A percentile compares a stretch with the other conserved stretches of the same genome.
Conservation (phyloP, 2,888 invertebrate species). For the Sceliomorpha sp. region DNA sequence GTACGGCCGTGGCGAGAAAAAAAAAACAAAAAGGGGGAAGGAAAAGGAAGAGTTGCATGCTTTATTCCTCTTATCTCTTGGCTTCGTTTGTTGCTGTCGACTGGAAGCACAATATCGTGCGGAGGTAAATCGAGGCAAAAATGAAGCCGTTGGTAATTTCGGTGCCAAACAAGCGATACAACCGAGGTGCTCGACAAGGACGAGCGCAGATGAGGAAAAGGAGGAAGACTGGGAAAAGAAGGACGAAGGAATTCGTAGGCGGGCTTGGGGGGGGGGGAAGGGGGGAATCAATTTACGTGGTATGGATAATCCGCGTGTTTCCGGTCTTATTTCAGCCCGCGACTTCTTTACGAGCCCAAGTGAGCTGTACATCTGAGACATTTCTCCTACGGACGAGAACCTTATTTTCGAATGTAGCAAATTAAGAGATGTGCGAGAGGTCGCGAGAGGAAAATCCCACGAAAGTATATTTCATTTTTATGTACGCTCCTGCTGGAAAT, state of each 20-base stretch:
- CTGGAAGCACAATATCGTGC: conserved; percentile 45
- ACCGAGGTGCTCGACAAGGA: conserved; percentile 24
- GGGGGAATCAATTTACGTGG: conserved; percentile 22
- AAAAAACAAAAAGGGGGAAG: no score
- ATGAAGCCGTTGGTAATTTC: conserved; percentile 52
- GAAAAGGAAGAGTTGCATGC: no score
- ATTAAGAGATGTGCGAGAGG: conserved; percentile 46
- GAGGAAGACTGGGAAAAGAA: conserved; percentile 12
- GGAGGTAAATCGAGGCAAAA: conserved; percentile 48
- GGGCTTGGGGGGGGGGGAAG: conserved; percentile 10
- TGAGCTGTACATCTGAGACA: conserved; percentile 12
- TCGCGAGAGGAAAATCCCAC: conserved; percentile 30
- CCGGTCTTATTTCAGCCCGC: conserved; percentile 4
- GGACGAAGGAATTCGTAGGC: neutral
- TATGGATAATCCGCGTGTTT: conserved; percentile 18
- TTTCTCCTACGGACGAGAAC: neutral
- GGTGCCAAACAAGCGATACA: conserved; percentile 40
- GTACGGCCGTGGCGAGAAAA: no score
- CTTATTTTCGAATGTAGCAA: conserved; percentile 55
- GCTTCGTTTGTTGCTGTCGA: conserved; percentile 33
- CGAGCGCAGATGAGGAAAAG: conserved; percentile 14
- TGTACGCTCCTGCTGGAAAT: conserved; percentile 34
- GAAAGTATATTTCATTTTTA: conserved; percentile 53
- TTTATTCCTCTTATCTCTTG: conserved; percentile 50
- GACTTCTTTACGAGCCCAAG: conserved; percentile 14